These are phyloP conservation scores for Cephalophus harveyi DNA, from an alignment of 2,113 vertebrate genomes.

Conservation along the genomic window DNA sequence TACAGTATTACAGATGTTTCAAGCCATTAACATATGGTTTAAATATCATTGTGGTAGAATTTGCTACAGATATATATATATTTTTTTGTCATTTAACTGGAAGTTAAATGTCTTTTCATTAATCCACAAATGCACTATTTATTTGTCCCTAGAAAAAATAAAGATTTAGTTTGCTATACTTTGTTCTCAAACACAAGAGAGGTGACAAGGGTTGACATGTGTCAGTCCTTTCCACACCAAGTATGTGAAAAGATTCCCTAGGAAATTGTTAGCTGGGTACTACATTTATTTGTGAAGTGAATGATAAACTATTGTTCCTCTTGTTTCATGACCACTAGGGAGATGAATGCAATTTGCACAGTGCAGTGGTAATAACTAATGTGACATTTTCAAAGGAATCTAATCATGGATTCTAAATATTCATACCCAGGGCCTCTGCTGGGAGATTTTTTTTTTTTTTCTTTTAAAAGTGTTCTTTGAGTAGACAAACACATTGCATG, in stretches of 20 bases:
- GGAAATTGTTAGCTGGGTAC: conserved; percentile 44
- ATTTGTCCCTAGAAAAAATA: conserved; percentile 31
- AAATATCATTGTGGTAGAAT: conserved; percentile 52
- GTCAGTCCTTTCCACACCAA: conserved; percentile 40
- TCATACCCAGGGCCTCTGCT: conserved; percentile 36
- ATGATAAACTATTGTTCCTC: conserved; percentile 72
- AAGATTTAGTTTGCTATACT: conserved; percentile 41
- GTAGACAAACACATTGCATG: conserved; percentile 41
- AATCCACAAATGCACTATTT: conserved; percentile 24
- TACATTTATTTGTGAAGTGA: conserved; percentile 64
- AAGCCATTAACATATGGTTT: conserved; percentile 61
- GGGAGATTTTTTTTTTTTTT: background rate
- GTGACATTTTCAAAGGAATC: conserved; percentile 75
- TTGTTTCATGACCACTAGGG: conserved; percentile 62
- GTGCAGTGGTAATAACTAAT: conserved; percentile 69
- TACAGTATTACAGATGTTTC: conserved; percentile 61
- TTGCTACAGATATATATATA: conserved; percentile 25
- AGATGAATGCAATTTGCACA: conserved; percentile 72
- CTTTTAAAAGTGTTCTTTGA: conserved; percentile 39
- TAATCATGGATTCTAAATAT: conserved; percentile 74
- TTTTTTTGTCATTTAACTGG: conserved; percentile 22
- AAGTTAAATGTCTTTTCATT: conserved; percentile 48
- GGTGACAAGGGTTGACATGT: conserved; percentile 25
- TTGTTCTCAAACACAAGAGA: conserved; percentile 31
- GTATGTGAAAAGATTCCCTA: conserved; percentile 31